Base-by-base conservation (phyloP, 2,888 invertebrate species). In the Keiferia lycopersicella region DNA sequence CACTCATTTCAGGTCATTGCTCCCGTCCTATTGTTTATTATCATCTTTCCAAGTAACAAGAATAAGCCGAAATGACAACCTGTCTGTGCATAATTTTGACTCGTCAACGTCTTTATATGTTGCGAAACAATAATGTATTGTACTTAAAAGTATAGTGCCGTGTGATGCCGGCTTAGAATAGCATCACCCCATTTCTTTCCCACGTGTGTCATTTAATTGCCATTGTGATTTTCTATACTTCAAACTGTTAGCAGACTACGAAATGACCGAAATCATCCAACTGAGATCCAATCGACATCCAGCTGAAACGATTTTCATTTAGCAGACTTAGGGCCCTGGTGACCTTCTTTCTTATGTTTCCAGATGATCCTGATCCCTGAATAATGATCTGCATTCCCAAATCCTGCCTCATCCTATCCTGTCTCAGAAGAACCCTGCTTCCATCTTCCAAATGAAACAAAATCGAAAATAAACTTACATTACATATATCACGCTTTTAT, bases 1-100 rank as follows among this genome's bases (percentile, higher is more conserved):
- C 59, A 60, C 45, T 60, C 59, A 45, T 60, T 59, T 60, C 8
- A 14, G 59, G 18, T 60, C 59, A 22, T 60, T 20, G 51, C 51
- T 51, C 51, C 12, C 51, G 7, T 7, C 22, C 51, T 10, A 22
- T 51, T 51, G 51, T 51, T 51, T 22, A 51, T 51, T 22, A 20
- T 22, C 8, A 22, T 20, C 20, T 51, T 51, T 51, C 22, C 51
- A 51, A 51, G 20, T 51, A 51, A 51, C 12, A 11, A 51, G 51
- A 18, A 11, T 51, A 51, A 10, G 8, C 20, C 8, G 20, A 12
- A 20, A 11, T 51, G 3, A 26, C 26, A 26, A 14, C 14, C 14
- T 41, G 14, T 41, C 3, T 12, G 11, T 39, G 39, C 26, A 6
- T 26, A 26, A 26, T 26, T 26, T 26, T 26, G 26, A 26, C 26